These are phyloP conservation scores for Hystrix brachyura DNA, from an alignment of 2,113 vertebrate species.

Conservation along the genomic window DNA sequence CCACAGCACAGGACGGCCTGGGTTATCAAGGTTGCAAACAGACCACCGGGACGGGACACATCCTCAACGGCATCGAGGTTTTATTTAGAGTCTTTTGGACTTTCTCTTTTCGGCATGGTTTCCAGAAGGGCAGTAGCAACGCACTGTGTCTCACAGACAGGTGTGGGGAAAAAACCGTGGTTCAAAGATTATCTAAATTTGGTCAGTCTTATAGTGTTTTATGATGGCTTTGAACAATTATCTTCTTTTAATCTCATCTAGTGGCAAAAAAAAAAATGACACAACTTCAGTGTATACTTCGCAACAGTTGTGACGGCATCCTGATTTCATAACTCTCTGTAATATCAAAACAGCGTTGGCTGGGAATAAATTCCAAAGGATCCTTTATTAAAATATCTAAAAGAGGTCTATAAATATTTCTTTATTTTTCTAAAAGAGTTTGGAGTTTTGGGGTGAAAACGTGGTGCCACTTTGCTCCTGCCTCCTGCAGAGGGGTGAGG, in stretches of 20 bases:
- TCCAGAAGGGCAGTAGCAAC: conserved; percentile 86
- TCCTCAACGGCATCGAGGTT: conserved; percentile 88
- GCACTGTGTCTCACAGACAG: conserved; percentile 95
- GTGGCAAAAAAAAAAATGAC: conserved; percentile 96
- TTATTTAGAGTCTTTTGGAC: conserved; percentile 96
- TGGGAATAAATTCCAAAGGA: conserved; percentile 98
- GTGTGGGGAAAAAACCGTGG: conserved; percentile 85
- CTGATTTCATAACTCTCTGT: conserved; percentile 94
- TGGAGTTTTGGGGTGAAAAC: conserved; percentile 87
- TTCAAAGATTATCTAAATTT: conserved; percentile 92
- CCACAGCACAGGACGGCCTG: conserved; percentile 92
- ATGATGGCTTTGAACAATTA: conserved; percentile 97
- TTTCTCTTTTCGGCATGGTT: conserved; percentile 89
- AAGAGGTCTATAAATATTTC: conserved; percentile 97
- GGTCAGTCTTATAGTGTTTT: conserved; percentile 97
- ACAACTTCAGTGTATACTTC: conserved; percentile 97
- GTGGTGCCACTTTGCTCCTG: conserved; percentile 63
- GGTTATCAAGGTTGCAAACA: conserved; percentile 92
- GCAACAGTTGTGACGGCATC: conserved; percentile 96
- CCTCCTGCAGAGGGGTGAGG: conserved; percentile 5
- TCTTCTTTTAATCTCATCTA: conserved; percentile 98
- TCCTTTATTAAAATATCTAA: conserved; percentile 98
- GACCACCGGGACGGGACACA: conserved; percentile 93
- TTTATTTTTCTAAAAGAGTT: conserved; percentile 93
- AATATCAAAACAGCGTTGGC: conserved; percentile 97